phyloP scores from a whole-genome alignment of 1,140 invertebrate species.

The Brachionus asplanchnoidis region DNA sequence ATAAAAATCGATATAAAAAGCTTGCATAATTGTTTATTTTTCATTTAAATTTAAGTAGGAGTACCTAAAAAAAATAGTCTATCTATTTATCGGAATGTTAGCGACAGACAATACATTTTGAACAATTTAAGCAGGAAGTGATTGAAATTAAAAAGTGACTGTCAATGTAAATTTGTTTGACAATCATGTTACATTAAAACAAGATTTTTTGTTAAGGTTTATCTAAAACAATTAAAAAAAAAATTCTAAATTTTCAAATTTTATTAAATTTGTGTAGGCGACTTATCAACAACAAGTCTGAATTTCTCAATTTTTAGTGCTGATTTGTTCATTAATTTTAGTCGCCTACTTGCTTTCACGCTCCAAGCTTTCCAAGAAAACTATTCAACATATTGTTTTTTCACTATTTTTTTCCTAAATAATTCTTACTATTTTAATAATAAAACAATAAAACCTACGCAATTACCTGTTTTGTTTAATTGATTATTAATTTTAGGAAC shows the following conservation, averaged over 20 bases:
- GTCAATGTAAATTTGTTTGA: neutral
- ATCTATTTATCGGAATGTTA: neutral
- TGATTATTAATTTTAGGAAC: neutral
- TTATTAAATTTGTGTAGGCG: neutral
- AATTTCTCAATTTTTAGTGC: neutral
- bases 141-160: neutral
- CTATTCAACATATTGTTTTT: neutral
- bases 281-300: neutral
- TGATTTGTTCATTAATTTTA: neutral
- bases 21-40: neutral
- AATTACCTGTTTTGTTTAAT: neutral
- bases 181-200: neutral
- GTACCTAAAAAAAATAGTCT: neutral
- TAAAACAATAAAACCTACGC: slow-evolving; percentile 9
- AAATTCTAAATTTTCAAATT: neutral
- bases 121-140: neutral
- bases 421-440: neutral
- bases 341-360: neutral
- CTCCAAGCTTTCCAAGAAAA: neutral
- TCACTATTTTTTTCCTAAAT: neutral
- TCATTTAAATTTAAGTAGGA: neutral
- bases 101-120: neutral
- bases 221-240: neutral
- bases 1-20: neutral
- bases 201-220: slow-evolving; percentile 1